Conservation (phyloP, 2,113 vertebrate species). For the Peromyscus maniculatus region DNA sequence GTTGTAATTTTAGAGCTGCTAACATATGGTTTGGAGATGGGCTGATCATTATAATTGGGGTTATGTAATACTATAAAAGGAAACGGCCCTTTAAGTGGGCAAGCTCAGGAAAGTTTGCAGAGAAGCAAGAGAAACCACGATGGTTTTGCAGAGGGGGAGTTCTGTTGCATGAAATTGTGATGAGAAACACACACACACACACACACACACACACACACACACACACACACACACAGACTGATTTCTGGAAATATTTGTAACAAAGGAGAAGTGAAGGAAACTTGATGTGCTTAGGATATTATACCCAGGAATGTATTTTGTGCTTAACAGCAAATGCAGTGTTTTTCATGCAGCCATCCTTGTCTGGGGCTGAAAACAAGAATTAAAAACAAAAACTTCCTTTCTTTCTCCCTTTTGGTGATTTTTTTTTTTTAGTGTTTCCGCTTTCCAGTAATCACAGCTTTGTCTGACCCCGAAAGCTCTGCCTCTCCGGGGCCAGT, state of each 20-base stretch:
- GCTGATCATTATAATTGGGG: conserved; percentile 77
- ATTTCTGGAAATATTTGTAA: not conserved
- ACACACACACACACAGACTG: not conserved
- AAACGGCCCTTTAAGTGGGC: conserved; percentile 68
- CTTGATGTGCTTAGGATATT: accelerated
- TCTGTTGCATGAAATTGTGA: not conserved
- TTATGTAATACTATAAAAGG: conserved; percentile 78
- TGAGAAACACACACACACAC: not conserved
- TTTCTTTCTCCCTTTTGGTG: conserved; percentile 47
- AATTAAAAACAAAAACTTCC: conserved; percentile 38
- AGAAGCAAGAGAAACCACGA: conserved; percentile 55
- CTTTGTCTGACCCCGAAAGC: conserved; percentile 71
- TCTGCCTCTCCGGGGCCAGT: conserved; percentile 63
- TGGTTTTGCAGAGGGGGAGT: conserved; percentile 23
- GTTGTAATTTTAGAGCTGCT: conserved; percentile 78
- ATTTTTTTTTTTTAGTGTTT: conserved; percentile 72
- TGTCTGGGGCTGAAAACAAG: conserved; percentile 46
- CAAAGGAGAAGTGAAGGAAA: not conserved
- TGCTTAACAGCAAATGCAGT: conserved; percentile 40
- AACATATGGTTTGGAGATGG: conserved; percentile 74
- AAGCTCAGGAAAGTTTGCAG: conserved; percentile 64
- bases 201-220: not conserved
- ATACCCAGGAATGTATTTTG: conserved; percentile 35
- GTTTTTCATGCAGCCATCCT: conserved; percentile 57
- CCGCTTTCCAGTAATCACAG: conserved; percentile 86